Conservation (phyloP, 1,140 invertebrate species). For the Drosophila miranda region DNA sequence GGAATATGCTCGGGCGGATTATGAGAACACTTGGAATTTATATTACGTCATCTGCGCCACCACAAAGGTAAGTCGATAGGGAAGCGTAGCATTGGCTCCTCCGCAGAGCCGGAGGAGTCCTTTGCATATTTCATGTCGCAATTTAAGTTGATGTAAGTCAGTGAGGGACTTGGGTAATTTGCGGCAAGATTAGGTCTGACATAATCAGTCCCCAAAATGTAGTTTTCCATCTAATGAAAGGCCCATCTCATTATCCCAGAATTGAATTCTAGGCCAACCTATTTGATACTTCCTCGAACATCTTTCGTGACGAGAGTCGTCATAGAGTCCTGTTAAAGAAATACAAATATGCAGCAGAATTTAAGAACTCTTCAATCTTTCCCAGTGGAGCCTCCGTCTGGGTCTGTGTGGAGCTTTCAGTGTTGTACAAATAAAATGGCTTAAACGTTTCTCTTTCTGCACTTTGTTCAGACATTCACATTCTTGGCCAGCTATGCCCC, state of each 20-base stretch:
- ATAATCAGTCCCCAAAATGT: conserved; percentile 28
- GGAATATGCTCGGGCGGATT: conserved; percentile 80
- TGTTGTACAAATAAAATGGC: conserved; percentile 36
- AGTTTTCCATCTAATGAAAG: conserved; percentile 2
- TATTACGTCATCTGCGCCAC: conserved; percentile 85
- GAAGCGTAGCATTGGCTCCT: background rate
- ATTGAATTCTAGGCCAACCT: background rate
- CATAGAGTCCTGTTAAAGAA: background rate
- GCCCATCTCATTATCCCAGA: background rate
- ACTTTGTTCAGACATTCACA: conserved; percentile 39
- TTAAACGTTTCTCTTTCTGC: conserved; percentile 31
- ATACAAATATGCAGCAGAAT: background rate
- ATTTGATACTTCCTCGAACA: no score
- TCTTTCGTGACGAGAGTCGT: no score
- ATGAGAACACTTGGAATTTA: conserved; percentile 85
- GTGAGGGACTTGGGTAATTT: conserved; percentile 28
- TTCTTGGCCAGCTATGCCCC: conserved; percentile 33
- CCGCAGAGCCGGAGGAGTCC: background rate
- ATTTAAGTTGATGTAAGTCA: conserved; percentile 28
- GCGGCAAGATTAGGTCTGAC: conserved; percentile 21
- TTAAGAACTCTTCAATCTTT: no score
- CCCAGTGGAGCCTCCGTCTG: no score
- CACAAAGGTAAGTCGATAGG: conserved; percentile 84
- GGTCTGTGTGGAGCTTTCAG: no score
- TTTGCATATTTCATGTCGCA: conserved; percentile 15